Percentiles rank a stretch among this genome's conserved stretches.
These are phyloP conservation scores for Zeus faber DNA, from an alignment of 2,113 vertebrate genomes.

Conservation along the genomic window DNA sequence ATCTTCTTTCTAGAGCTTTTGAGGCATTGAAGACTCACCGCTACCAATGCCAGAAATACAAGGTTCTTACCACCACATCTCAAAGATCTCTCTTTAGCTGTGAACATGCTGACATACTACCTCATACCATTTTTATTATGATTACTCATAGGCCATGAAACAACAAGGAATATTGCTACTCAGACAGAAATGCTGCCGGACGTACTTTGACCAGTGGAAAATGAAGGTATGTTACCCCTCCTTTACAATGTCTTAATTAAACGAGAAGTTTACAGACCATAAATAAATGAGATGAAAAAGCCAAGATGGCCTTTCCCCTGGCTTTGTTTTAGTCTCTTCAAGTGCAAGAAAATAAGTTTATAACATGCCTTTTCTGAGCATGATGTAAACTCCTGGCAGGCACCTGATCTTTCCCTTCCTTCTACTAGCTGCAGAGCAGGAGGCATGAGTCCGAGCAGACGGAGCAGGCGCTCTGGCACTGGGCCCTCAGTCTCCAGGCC, in stretches of 20 bases:
- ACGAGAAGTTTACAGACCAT: not conserved
- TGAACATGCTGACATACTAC: not conserved
- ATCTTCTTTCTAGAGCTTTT: conserved; percentile 70
- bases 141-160: conserved; percentile 75
- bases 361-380: not conserved
- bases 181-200: conserved; percentile 63
- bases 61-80: conserved; percentile 58
- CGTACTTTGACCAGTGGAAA: conserved; percentile 81
- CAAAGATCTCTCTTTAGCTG: not conserved
- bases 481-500: conserved; percentile 86
- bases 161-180: conserved; percentile 68
- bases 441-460: conserved; percentile 71
- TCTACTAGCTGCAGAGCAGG: conserved; percentile 75
- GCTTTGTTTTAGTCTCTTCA: not conserved
- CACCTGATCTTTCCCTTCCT: conserved; percentile 30
- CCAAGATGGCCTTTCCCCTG: not conserved
- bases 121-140: not conserved
- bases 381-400: conserved; percentile 1
- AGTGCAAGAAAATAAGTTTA: not conserved
- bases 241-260: too few species aligned
- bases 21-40: conserved; percentile 75
- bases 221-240: conserved; percentile 61
- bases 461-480: conserved; percentile 86
- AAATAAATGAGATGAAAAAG: not conserved
- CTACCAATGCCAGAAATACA: conserved; percentile 50